These are phyloP conservation scores for Fragum fragum DNA, from an alignment of 2,888 invertebrate genomes.

Conservation along the genomic window DNA sequence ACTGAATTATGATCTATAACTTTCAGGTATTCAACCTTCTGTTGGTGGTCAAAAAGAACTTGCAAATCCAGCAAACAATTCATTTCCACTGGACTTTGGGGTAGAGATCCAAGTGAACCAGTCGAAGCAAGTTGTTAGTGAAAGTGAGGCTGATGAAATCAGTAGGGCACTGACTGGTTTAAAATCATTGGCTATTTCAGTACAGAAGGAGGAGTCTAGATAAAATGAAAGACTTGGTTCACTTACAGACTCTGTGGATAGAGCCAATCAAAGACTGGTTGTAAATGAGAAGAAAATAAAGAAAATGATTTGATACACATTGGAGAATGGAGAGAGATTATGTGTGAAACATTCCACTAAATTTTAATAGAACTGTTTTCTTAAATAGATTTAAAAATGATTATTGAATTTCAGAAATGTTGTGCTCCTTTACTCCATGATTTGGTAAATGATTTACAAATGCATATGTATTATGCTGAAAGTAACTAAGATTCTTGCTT, in stretches of 20 bases:
- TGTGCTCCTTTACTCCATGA: too few species aligned
- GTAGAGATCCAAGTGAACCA: conserved; percentile 48
- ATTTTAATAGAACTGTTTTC: too few species aligned
- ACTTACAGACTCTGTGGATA: conserved; percentile 71
- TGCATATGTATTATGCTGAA: too few species aligned
- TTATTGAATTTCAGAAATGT: too few species aligned
- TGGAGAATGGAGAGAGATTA: too few species aligned
- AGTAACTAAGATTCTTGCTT: too few species aligned
- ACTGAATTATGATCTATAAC: too few species aligned
- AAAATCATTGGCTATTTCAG: conserved; percentile 74
- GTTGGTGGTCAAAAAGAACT: not conserved
- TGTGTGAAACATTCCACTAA: too few species aligned
- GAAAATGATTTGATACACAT: conserved; percentile 36
- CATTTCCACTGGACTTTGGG: not conserved
- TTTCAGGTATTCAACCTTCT: not conserved
- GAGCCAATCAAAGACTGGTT: conserved; percentile 68
- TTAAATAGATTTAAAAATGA: too few species aligned
- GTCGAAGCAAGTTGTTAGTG: conserved; percentile 67
- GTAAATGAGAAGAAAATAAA: conserved; percentile 64
- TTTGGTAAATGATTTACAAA: too few species aligned
- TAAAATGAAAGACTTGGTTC: conserved; percentile 73
- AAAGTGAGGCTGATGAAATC: conserved; percentile 73
- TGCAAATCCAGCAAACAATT: not conserved
- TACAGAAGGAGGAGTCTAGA: conserved; percentile 67
- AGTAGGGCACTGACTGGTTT: conserved; percentile 69